phyloP scores from a whole-genome alignment of 2,888 invertebrate species.

The Notodonta ziczac region DNA sequence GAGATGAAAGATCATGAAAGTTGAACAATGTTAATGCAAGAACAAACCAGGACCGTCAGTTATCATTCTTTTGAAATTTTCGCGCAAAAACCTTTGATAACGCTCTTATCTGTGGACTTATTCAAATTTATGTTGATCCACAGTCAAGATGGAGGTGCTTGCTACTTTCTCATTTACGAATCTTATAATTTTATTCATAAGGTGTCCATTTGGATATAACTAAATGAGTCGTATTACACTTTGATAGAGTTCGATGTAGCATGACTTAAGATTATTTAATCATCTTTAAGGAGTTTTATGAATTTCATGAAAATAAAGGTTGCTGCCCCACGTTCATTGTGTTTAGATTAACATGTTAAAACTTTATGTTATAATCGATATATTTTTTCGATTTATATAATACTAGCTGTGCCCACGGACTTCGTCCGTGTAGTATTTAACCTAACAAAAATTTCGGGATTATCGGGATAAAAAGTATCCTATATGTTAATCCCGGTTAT shows the following conservation, averaged over 20 bases:
- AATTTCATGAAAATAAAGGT: background rate
- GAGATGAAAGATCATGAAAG: background rate
- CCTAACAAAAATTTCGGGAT: no score
- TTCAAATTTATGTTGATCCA: slow-evolving; percentile 56
- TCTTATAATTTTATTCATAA: slow-evolving; percentile 51
- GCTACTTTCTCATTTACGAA: slow-evolving; percentile 42
- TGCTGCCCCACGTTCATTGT: no score
- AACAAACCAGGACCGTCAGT: background rate
- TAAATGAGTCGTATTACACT: slow-evolving; percentile 29
- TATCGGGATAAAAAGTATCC: no score
- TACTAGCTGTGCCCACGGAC: no score
- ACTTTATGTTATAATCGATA: no score
- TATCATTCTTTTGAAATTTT: slow-evolving; percentile 28
- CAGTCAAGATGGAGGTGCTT: slow-evolving; percentile 33
- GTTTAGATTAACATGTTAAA: no score
- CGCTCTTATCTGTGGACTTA: slow-evolving; percentile 39
- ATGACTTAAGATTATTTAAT: background rate
- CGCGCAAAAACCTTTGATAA: slow-evolving; percentile 39
- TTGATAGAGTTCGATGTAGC: slow-evolving; percentile 19
- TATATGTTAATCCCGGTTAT: no score
- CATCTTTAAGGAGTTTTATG: background rate
- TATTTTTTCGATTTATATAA: no score
- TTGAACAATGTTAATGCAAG: background rate
- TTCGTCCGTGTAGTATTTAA: no score
- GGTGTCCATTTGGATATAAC: slow-evolving; percentile 35